Percentiles rank a stretch among this genome's conserved stretches.
Evolutionary conservation across 2,113 vertebrate species (phyloP).

Genomic region (Scortum barcoo): DNA sequence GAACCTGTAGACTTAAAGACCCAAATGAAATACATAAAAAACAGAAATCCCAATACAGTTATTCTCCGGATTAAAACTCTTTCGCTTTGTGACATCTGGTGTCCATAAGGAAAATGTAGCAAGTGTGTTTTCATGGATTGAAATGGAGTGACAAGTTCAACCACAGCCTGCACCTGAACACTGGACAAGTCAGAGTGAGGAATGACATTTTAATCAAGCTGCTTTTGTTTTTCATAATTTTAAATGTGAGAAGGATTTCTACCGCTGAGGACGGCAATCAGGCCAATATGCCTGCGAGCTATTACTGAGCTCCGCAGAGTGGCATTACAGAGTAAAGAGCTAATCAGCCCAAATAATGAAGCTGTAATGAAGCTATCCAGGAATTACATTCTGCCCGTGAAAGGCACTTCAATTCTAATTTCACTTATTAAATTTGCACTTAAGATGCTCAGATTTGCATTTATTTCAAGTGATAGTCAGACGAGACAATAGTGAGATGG

Average conservation of each 20-base stretch:
- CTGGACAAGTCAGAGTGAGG: neutral
- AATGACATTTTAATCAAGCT: conserved; percentile 12
- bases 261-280: neutral
- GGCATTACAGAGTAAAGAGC: conserved; percentile 18
- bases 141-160: conserved; percentile 8
- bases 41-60: neutral
- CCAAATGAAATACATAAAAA: neutral
- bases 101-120: neutral
- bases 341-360: conserved; percentile 41
- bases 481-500: neutral
- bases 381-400: neutral
- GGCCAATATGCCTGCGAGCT: neutral
- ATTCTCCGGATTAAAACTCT: neutral
- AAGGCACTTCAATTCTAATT: conserved; percentile 5
- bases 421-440: neutral
- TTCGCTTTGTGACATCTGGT: neutral
- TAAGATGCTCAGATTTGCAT: neutral
- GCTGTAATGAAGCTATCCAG: conserved; percentile 16
- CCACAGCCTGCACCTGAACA: neutral
- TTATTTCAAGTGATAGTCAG: neutral
- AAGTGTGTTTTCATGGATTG: neutral
- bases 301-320: conserved; percentile 13
- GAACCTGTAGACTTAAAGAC: neutral
- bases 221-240: conserved; percentile 10
- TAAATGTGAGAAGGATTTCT: neutral